Conservation (phyloP, 2,113 vertebrate genomes). For the Microcebus murinus region DNA sequence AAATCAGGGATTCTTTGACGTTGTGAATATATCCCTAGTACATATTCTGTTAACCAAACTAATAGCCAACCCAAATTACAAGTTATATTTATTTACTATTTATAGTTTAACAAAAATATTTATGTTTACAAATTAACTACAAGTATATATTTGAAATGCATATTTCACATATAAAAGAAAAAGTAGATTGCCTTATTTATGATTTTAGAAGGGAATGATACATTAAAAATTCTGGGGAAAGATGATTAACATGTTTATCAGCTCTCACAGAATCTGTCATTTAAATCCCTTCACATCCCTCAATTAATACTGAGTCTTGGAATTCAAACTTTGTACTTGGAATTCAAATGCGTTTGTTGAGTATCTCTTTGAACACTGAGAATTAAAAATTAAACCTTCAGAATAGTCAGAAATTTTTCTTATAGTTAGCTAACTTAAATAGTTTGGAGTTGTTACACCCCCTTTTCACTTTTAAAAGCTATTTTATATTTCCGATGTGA, state of each 20-base stretch:
- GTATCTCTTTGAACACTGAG: background rate
- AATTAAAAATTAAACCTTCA: slow-evolving; percentile 44
- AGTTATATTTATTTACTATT: slow-evolving; percentile 30
- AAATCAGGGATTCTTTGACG: slow-evolving; percentile 1
- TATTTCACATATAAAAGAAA: background rate
- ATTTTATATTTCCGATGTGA: background rate
- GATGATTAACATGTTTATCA: background rate
- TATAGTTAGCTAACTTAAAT: background rate
- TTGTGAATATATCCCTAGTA: background rate
- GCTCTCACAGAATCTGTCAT: background rate
- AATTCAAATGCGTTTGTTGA: background rate
- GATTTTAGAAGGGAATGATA: slow-evolving; percentile 2
- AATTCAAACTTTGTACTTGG: background rate
- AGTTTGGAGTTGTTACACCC: background rate
- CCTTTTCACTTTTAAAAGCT: background rate
- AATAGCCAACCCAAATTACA: slow-evolving; percentile 23
- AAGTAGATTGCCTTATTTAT: background rate
- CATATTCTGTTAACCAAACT: background rate
- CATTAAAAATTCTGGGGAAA: background rate
- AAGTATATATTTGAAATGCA: slow-evolving; percentile 34
- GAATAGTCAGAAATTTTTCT: background rate
- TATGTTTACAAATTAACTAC: slow-evolving; percentile 46
- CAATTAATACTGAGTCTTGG: background rate
- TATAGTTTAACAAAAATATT: background rate
- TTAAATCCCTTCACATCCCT: slow-evolving; percentile 5